A percentile compares a stretch with the other conserved stretches of the same genome.
These are phyloP conservation scores for Callorhinus ursinus DNA, from an alignment of 2,113 vertebrate species.

Conservation along the genomic window DNA sequence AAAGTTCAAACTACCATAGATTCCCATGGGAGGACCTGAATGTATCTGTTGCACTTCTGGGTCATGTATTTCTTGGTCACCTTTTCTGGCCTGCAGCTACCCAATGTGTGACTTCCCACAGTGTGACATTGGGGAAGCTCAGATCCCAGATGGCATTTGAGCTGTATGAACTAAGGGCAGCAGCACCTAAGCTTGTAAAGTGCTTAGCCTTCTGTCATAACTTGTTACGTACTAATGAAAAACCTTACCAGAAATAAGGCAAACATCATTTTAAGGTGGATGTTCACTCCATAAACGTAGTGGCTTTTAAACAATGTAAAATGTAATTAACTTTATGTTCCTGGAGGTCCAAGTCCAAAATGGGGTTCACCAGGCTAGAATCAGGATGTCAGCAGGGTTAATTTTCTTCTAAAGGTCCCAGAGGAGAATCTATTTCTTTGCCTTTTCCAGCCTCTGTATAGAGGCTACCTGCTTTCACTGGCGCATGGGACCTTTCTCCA, in stretches of 20 bases:
- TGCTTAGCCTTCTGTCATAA: not conserved
- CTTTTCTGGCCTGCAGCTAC: not conserved
- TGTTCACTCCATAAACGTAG: not conserved
- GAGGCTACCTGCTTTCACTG: not conserved
- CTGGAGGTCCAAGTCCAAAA: not conserved
- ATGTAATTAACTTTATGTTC: not conserved
- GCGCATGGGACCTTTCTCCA: not conserved
- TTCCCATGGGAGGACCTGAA: not conserved
- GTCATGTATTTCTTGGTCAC: conserved; percentile 35
- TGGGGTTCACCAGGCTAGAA: not conserved
- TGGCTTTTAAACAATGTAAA: not conserved
- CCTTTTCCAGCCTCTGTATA: not conserved
- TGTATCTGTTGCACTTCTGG: conserved; percentile 28
- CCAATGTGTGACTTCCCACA: not conserved
- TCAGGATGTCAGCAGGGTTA: not conserved
- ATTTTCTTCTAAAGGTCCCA: not conserved
- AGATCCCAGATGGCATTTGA: not conserved
- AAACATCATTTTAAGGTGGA: conserved; percentile 11
- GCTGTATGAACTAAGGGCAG: not conserved
- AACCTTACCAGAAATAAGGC: not conserved
- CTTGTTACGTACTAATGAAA: conserved; percentile 49
- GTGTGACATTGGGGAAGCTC: not conserved
- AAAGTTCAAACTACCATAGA: not conserved
- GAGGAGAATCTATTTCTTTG: not conserved
- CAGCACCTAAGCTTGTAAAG: not conserved